These are phyloP conservation scores for Erebia palarica DNA, from an alignment of 2,888 invertebrate genomes.

Conservation along the genomic window DNA sequence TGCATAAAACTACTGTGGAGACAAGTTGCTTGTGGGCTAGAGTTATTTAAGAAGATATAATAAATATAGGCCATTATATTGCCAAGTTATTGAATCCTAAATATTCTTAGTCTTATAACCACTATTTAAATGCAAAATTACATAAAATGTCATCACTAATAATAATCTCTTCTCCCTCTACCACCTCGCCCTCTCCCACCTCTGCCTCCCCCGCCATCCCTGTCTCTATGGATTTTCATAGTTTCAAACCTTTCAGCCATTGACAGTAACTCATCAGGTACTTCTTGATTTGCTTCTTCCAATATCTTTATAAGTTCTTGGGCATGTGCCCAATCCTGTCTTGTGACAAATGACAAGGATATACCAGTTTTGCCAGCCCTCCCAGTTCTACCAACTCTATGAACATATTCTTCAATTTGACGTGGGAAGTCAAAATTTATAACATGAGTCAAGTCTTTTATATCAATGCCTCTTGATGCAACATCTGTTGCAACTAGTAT, in stretches of 20 bases:
- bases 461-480: slow-evolving; percentile 96
- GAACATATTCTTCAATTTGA: slow-evolving; percentile 97
- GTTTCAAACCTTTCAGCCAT: slow-evolving; percentile 90
- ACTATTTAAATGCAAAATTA: slow-evolving; percentile 11
- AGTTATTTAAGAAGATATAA: too few relatives aligned
- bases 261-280: slow-evolving; percentile 87
- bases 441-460: slow-evolving; percentile 94
- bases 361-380: slow-evolving; percentile 93
- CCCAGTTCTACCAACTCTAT: slow-evolving; percentile 97
- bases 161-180: slow-evolving; percentile 57
- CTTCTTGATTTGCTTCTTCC: slow-evolving; percentile 92
- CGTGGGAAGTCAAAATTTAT: slow-evolving; percentile 96
- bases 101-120: neutral
- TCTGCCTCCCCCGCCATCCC: slow-evolving; percentile 74
- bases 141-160: slow-evolving; percentile 44
- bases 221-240: slow-evolving; percentile 84
- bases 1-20: too few relatives aligned
- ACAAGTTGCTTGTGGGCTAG: too few relatives aligned
- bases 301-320: slow-evolving; percentile 91
- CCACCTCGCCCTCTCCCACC: slow-evolving; percentile 60
- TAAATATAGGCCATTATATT: too few relatives aligned
- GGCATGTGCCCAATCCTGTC: slow-evolving; percentile 92
- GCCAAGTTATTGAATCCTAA: neutral
- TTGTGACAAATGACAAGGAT: slow-evolving; percentile 91
- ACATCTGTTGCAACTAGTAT: slow-evolving; percentile 97